Evolutionary conservation across 1,140 invertebrate genomes (phyloP).

Genomic region (Drosophila parvula): DNA sequence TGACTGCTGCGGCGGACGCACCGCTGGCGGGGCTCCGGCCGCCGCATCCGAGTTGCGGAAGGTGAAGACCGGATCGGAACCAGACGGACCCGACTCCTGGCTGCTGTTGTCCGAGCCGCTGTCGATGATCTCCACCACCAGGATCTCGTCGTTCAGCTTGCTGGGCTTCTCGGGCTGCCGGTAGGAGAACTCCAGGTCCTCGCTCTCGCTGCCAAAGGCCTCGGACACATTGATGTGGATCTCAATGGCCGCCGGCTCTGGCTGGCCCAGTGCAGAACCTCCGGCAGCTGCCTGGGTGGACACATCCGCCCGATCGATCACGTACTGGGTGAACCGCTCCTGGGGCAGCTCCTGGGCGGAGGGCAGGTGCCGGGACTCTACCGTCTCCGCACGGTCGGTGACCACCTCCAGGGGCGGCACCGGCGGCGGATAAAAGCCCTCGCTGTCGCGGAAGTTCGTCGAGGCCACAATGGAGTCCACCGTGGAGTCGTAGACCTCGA

Average conservation of each 20-base stretch:
- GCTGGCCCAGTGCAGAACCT: conserved; percentile 61
- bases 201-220: conserved; percentile 75
- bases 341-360: conserved; percentile 27
- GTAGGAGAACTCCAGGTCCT: conserved; percentile 79
- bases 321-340: conserved; percentile 79
- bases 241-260: conserved; percentile 78
- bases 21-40: conserved; percentile 29
- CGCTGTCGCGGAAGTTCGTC: conserved; percentile 73
- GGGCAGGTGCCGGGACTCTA: background rate
- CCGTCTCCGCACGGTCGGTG: conserved; percentile 41
- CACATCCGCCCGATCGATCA: conserved; percentile 74
- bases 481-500: conserved; percentile 81
- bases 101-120: conserved; percentile 61
- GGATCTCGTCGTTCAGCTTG: conserved; percentile 69
- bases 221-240: conserved; percentile 83
- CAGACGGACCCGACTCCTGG: conserved; percentile 26
- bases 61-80: conserved; percentile 56
- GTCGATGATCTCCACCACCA: conserved; percentile 83
- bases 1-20: conserved; percentile 53
- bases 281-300: conserved; percentile 67
- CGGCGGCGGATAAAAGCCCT: conserved; percentile 59
- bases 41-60: conserved; percentile 56
- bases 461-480: conserved; percentile 78
- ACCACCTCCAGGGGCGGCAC: conserved; percentile 18
- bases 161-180: conserved; percentile 52